Evolutionary conservation across 2,888 invertebrate species (phyloP).

Genomic region (Panzeria rudis): DNA sequence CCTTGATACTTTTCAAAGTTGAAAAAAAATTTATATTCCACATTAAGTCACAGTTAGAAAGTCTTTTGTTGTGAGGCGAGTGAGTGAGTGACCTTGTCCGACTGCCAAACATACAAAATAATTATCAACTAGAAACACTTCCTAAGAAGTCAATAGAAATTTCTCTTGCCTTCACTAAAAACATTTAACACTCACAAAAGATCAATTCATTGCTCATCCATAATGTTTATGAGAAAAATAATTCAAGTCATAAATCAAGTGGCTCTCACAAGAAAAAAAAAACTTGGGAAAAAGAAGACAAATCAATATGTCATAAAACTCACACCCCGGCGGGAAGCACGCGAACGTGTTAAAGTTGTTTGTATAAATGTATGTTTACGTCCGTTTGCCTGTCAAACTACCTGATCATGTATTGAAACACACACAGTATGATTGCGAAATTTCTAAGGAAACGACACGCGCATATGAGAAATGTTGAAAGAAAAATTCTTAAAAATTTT

Average conservation of each 20-base stretch:
- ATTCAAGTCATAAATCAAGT: constrained; percentile 79
- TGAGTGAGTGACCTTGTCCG: constrained; percentile 72
- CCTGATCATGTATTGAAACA: constrained; percentile 6
- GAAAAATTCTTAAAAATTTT: constrained; percentile 38
- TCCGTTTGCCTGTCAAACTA: constrained; percentile 18
- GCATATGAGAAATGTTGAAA: constrained; percentile 55
- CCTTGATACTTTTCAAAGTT: constrained; percentile 31
- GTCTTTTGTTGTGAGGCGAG: constrained; percentile 27
- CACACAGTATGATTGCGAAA: constrained; percentile 50
- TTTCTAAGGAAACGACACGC: constrained; percentile 62
- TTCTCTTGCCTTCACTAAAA: constrained; percentile 12
- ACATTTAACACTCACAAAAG: constrained; percentile 28
- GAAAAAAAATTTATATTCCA: constrained; percentile 58
- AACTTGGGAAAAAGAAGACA: constrained; percentile 6
- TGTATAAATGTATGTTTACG: neutral
- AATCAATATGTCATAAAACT: constrained; percentile 62
- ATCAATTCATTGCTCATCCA: constrained; percentile 27
- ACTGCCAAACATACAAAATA: constrained; percentile 55
- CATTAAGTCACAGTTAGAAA: constrained; percentile 72
- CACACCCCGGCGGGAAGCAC: constrained; percentile 73
- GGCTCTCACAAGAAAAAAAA: constrained; percentile 68
- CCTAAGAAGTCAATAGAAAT: constrained; percentile 77
- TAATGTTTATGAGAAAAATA: constrained; percentile 13
- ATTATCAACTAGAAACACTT: constrained; percentile 64
- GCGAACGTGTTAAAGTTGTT: constrained; percentile 56